Percentiles rank a stretch among this genome's conserved stretches.
These are phyloP conservation scores for Lycophotia porphyrea DNA, from an alignment of 2,888 invertebrate genomes.

Conservation along the genomic window DNA sequence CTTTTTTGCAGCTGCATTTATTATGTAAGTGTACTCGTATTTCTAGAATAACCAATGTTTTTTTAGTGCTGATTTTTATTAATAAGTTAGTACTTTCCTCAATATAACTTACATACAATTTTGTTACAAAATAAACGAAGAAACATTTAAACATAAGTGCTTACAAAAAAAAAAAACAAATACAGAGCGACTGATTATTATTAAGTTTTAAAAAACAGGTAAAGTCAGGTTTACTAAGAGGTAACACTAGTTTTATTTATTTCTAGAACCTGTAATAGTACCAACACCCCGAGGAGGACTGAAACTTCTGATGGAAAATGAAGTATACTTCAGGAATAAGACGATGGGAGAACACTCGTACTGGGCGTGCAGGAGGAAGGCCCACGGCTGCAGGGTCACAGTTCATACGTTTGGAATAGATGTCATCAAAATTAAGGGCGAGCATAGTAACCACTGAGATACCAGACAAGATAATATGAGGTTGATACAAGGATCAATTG, in stretches of 20 bases:
- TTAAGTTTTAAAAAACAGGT: neutral
- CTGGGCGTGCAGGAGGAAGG: constrained; percentile 64
- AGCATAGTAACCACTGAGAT: constrained; percentile 56
- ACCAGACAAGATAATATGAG: neutral
- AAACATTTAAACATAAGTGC: neutral
- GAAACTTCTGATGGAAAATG: constrained; percentile 44
- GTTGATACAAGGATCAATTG: neutral
- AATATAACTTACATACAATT: neutral
- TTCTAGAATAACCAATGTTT: constrained; percentile 3
- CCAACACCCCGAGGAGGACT: constrained; percentile 44
- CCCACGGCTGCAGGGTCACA: constrained; percentile 63
- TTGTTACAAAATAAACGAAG: neutral
- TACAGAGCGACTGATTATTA: neutral
- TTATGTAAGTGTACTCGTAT: neutral
- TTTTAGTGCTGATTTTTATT: neutral
- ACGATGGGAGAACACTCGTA: constrained; percentile 44
- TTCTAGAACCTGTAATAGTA: constrained; percentile 2
- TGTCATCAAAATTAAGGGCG: constrained; percentile 59
- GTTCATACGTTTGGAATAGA: constrained; percentile 59
- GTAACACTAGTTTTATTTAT: neutral
- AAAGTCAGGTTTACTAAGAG: neutral
- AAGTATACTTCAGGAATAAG: constrained; percentile 49
- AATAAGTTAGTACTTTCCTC: neutral
- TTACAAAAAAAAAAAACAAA: neutral
- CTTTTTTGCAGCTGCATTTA: too few species aligned